Conservation (phyloP, 2,888 invertebrate species). For the Mactromeris polynyma region DNA sequence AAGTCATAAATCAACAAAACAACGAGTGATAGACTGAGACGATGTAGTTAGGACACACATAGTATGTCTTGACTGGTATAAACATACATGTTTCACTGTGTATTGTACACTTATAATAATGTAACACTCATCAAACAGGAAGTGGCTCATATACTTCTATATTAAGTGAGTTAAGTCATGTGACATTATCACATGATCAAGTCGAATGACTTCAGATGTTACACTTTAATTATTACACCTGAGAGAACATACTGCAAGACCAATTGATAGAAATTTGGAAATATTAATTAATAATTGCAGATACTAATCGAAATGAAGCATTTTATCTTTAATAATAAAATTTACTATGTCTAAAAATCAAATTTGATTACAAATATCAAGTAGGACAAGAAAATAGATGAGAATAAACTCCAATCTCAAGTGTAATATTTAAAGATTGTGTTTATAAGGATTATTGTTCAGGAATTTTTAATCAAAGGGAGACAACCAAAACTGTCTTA, state of each 20-base stretch:
- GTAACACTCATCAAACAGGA: constrained; percentile 35
- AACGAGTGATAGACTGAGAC: neutral
- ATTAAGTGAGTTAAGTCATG: constrained; percentile 39
- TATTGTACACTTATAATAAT: constrained; percentile 21
- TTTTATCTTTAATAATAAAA: neutral
- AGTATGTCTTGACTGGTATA: neutral
- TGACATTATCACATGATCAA: constrained; percentile 22
- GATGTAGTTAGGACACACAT: neutral
- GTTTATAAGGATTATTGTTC: neutral
- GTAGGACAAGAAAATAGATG: neutral
- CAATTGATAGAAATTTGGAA: neutral
- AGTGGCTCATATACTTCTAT: constrained; percentile 51
- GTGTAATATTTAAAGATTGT: constrained; percentile 28
- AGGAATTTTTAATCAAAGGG: constrained; percentile 33
- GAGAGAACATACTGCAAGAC: constrained; percentile 6
- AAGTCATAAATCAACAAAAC: neutral
- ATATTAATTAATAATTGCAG: neutral
- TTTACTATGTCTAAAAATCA: neutral
- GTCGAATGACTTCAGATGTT: constrained; percentile 5
- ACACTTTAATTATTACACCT: constrained; percentile 32
- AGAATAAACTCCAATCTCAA: constrained; percentile 23
- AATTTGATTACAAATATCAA: too few species aligned
- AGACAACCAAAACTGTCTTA: constrained; percentile 57
- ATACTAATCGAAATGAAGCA: neutral
- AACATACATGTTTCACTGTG: neutral